Conservation (phyloP, 1,140 invertebrate genomes). For the Anastatus disparis region DNA sequence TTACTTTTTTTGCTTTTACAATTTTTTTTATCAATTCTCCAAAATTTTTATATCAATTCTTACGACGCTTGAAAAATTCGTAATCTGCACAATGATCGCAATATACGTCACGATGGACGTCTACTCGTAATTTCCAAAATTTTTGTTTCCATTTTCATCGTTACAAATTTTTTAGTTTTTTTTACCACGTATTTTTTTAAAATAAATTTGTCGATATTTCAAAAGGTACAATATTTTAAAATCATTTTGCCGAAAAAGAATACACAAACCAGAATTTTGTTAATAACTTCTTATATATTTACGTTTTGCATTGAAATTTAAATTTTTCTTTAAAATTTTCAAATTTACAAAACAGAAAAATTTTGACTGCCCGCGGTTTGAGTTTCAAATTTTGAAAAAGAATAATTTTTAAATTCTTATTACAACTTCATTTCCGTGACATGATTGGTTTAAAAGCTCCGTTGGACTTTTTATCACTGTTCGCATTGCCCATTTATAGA, state of each 20-base stretch:
- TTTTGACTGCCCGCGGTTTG: slow-evolving; percentile 27
- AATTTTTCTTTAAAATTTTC: slow-evolving; percentile 17
- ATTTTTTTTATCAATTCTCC: slow-evolving; percentile 1
- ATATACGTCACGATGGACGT: slow-evolving; percentile 23
- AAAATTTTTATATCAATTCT: too few relatives aligned
- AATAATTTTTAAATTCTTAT: slow-evolving; percentile 15
- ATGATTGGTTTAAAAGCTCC: too few relatives aligned
- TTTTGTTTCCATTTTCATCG: slow-evolving; percentile 20
- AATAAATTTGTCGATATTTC: slow-evolving; percentile 34
- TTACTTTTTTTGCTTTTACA: slow-evolving; percentile 11
- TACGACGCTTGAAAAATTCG: background rate
- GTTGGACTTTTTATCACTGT: too few relatives aligned
- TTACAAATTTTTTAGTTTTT: slow-evolving; percentile 24
- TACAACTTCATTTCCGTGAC: too few relatives aligned
- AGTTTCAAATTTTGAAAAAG: slow-evolving; percentile 30
- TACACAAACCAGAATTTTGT: slow-evolving; percentile 18
- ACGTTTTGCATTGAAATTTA: slow-evolving; percentile 26
- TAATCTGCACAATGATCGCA: slow-evolving; percentile 23
- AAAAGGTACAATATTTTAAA: slow-evolving; percentile 36
- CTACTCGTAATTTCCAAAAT: slow-evolving; percentile 6
- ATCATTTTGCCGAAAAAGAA: slow-evolving; percentile 28
- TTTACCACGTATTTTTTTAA: background rate
- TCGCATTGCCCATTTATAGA: too few relatives aligned
- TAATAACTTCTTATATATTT: background rate
- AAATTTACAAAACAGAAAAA: slow-evolving; percentile 17